A percentile compares a stretch with the other conserved stretches of the same genome.
Conservation (phyloP, 2,888 invertebrate genomes). For the Steinernema scapterisci region DNA sequence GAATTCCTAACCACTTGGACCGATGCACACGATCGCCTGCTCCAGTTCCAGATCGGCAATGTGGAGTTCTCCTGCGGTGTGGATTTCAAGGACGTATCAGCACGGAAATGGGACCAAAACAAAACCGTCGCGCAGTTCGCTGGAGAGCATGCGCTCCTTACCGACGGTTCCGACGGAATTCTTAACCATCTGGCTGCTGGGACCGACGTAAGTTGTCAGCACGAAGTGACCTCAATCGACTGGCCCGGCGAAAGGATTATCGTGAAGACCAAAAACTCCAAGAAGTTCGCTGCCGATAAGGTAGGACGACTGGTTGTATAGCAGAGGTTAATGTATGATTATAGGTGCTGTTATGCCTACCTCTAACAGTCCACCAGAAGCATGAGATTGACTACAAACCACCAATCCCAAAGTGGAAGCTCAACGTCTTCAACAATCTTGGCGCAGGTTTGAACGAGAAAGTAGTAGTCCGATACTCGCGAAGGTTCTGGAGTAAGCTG, state of each 20-base stretch:
- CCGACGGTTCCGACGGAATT: conserved; percentile 68
- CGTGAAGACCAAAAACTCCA: conserved; percentile 60
- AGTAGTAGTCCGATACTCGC: conserved; percentile 69
- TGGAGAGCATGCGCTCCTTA: conserved; percentile 69
- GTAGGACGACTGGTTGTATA: conserved; percentile 40
- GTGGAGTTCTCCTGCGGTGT: conserved; percentile 71
- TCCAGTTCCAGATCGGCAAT: conserved; percentile 70
- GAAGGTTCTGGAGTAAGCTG: conserved; percentile 69
- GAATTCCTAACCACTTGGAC: conserved; percentile 49
- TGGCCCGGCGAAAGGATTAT: conserved; percentile 44
- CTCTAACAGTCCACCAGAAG: conserved; percentile 69
- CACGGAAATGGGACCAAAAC: conserved; percentile 71
- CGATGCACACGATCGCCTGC: conserved; percentile 68
- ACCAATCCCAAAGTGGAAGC: conserved; percentile 68
- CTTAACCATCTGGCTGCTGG: conserved; percentile 67
- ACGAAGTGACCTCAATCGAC: conserved; percentile 22
- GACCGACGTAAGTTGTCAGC: conserved; percentile 67
- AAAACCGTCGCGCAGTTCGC: conserved; percentile 70
- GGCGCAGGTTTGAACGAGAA: conserved; percentile 71
- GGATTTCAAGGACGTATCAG: conserved; percentile 67
- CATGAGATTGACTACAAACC: conserved; percentile 68
- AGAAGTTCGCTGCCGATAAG: conserved; percentile 62
- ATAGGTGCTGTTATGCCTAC: conserved; percentile 70
- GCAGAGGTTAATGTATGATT: background rate
- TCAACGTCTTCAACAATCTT: conserved; percentile 67